Conservation (phyloP, 2,797 vertebrate species). For the Mormyrops boulengeri region DNA sequence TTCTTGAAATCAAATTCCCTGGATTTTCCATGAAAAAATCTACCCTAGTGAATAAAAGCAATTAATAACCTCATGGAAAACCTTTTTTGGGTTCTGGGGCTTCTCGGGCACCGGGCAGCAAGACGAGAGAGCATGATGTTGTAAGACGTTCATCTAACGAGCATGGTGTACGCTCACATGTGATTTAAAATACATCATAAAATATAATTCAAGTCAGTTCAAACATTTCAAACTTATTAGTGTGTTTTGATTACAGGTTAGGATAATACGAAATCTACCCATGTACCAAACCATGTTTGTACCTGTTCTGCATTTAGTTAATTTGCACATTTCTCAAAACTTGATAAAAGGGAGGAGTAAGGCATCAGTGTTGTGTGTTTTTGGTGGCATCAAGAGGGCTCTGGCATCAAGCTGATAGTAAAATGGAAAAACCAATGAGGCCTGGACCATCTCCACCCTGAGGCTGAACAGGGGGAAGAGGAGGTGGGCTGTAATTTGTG, state of each 20-base stretch:
- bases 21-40: constrained; percentile 32
- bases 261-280: background rate
- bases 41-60: constrained; percentile 21
- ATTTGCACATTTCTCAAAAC: background rate
- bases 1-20: background rate
- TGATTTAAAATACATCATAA: background rate
- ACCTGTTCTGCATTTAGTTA: background rate
- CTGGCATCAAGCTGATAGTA: background rate
- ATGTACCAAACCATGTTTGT: background rate
- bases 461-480: background rate
- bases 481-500: background rate
- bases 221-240: background rate
- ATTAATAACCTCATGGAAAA: constrained; percentile 23
- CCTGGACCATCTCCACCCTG: background rate
- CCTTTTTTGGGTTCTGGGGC: background rate
- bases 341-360: background rate
- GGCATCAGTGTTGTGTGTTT: background rate
- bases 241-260: background rate
- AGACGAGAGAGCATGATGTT: background rate
- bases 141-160: background rate
- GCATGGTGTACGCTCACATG: background rate
- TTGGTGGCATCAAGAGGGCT: background rate
- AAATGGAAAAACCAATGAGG: background rate
- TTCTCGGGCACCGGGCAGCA: background rate
- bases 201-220: background rate